Conservation (phyloP, 2,797 vertebrate genomes). For the Discoglossus pictus region DNA sequence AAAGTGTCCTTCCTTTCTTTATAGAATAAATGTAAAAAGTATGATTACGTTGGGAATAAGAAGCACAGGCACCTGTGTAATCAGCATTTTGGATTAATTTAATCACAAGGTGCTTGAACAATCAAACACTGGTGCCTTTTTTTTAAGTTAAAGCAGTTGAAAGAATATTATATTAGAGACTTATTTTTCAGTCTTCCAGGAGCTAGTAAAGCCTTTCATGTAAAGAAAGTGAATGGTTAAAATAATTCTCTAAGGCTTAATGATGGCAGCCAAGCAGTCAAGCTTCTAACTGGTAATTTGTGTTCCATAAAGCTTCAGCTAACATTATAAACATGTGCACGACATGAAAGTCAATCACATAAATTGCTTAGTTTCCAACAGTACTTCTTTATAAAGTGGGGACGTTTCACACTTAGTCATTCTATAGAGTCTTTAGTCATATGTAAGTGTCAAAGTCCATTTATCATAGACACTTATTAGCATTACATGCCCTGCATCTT, state of each 20-base stretch:
- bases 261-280: background rate
- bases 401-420: too few species aligned
- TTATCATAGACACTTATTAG: too few species aligned
- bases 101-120: conserved; percentile 21
- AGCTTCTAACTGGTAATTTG: conserved; percentile 1
- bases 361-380: background rate
- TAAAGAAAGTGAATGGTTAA: conserved; percentile 1
- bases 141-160: conserved; percentile 8
- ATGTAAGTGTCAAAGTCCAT: too few species aligned
- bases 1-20: too few species aligned
- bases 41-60: conserved; percentile 2
- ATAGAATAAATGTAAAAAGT: background rate
- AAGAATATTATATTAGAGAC: conserved; percentile 10
- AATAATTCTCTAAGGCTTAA: too few species aligned
- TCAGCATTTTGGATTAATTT: conserved; percentile 14
- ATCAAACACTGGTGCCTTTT: background rate
- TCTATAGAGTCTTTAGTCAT: too few species aligned
- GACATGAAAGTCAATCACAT: background rate
- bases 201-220: too few species aligned
- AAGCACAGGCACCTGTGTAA: conserved; percentile 29
- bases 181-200: conserved; percentile 1
- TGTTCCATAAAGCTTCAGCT: background rate
- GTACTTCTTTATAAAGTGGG: background rate
- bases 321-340: background rate
- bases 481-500: too few species aligned